Conservation (phyloP, 2,113 vertebrate genomes). For the Anthoscopus minutus region DNA sequence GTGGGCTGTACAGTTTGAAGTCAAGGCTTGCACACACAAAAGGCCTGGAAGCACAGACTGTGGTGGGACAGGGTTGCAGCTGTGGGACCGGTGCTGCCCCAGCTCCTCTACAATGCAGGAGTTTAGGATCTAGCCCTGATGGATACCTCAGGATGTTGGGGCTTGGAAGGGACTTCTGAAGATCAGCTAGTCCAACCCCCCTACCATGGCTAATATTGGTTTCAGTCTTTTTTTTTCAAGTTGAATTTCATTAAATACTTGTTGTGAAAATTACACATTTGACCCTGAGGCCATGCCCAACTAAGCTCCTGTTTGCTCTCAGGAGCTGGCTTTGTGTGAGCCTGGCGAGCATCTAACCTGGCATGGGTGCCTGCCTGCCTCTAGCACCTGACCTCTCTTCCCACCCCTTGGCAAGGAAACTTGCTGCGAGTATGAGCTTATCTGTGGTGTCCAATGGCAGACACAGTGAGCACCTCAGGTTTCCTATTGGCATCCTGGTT, state of each 20-base stretch:
- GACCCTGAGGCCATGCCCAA: background rate
- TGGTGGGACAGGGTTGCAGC: accelerated
- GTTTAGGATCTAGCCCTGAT: background rate
- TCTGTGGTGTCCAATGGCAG: background rate
- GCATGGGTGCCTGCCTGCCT: background rate
- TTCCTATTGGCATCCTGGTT: background rate
- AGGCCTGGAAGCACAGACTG: background rate
- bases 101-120: background rate
- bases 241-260: background rate
- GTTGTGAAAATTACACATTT: background rate
- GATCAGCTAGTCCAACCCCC: background rate
- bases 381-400: background rate
- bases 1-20: accelerated
- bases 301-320: background rate
- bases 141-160: background rate
- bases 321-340: background rate
- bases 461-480: background rate
- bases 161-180: background rate
- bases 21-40: background rate
- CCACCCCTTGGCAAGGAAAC: background rate
- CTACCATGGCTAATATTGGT: background rate
- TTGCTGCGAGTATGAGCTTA: accelerated
- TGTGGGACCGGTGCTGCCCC: background rate
- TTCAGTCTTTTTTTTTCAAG: background rate
- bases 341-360: background rate